These are phyloP conservation scores for Gallinago paraguaiae DNA, from an alignment of 2,113 vertebrate species.

Conservation along the genomic window DNA sequence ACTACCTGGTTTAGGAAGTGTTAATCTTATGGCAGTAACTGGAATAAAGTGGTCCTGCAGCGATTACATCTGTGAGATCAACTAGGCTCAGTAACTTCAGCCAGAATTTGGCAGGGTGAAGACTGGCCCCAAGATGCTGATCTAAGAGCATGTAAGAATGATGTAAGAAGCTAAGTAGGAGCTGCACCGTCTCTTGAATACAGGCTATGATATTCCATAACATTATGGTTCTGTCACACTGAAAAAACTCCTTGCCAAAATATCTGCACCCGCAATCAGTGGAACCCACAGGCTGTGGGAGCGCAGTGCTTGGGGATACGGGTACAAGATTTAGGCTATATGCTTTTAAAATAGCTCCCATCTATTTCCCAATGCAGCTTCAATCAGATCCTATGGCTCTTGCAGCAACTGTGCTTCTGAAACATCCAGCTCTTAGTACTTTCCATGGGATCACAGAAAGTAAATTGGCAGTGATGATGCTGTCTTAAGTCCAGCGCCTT, in stretches of 20 bases:
- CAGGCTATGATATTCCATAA: background rate
- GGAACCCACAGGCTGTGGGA: background rate
- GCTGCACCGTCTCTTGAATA: background rate
- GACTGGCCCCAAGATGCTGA: background rate
- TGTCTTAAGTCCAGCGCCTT: background rate
- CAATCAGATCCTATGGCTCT: background rate
- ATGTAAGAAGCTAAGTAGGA: background rate
- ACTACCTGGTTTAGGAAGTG: background rate
- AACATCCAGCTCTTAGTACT: background rate
- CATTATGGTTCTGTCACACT: background rate
- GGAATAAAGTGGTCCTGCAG: background rate
- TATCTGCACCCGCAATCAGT: background rate
- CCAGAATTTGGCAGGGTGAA: background rate
- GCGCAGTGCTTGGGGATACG: background rate
- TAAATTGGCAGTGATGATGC: background rate
- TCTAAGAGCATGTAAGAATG: background rate
- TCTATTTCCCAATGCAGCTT: background rate
- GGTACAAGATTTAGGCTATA: background rate
- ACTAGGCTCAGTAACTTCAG: background rate
- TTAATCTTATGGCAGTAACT: background rate
- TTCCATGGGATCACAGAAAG: background rate
- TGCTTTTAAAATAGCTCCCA: background rate
- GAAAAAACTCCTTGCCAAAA: background rate
- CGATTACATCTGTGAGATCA: background rate
- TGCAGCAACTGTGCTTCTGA: background rate